phyloP scores from a whole-genome alignment of 2,113 vertebrate species.

The Machaerirhynchus nigripectus region DNA sequence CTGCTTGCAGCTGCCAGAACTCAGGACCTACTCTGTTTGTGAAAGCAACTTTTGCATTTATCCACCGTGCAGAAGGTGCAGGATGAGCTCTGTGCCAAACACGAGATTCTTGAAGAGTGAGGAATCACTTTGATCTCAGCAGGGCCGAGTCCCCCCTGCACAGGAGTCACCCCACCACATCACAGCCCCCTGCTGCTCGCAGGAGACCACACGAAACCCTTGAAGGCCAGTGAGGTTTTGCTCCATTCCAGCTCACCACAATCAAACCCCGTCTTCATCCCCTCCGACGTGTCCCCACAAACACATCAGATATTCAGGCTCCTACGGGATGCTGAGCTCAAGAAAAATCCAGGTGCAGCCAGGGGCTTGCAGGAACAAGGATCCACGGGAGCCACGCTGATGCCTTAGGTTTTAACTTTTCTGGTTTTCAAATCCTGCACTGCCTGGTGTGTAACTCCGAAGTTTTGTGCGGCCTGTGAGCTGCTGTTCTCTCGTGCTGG shows the following conservation, averaged over 20 bases:
- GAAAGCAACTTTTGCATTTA: background rate
- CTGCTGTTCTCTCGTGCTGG: too few species aligned
- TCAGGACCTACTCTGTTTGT: background rate
- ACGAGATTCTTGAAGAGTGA: rapidly evolving
- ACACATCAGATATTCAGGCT: rapidly evolving
- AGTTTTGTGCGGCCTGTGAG: too few species aligned
- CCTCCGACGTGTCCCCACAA: background rate
- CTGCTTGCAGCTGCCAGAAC: background rate
- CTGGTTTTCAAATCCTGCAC: too few species aligned
- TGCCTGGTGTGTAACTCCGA: too few species aligned
- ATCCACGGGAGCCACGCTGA: background rate
- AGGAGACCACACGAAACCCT: background rate
- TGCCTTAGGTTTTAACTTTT: too few species aligned
- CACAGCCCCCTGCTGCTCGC: background rate
- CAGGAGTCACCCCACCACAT: background rate
- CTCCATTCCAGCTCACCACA: background rate
- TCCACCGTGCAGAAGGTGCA: background rate
- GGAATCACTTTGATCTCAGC: background rate
- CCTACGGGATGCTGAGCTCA: rapidly evolving
- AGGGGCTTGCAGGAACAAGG: background rate
- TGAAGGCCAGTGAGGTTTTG: background rate
- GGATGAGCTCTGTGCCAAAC: background rate
- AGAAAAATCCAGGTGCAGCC: background rate
- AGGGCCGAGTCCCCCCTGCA: background rate
- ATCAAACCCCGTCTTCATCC: rapidly evolving